Evolutionary conservation across 2,113 vertebrate genomes (phyloP).

Genomic region (Spea bombifrons): DNA sequence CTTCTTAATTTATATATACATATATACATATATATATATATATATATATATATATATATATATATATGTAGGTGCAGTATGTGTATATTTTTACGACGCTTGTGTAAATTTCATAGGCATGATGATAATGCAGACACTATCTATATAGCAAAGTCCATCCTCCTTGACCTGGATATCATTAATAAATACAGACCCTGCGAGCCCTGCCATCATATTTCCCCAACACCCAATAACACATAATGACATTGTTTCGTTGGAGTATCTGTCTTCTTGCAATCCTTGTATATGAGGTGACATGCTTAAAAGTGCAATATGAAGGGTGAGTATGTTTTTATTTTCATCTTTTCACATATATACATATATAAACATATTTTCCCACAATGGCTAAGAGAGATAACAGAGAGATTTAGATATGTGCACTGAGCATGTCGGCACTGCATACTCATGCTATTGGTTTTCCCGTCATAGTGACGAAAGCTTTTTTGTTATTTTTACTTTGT

Average conservation of each 20-base stretch:
- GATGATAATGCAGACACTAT: not conserved
- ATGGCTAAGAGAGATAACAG: too few species aligned
- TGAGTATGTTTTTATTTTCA: not conserved
- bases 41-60: too few species aligned
- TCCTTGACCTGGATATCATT: too few species aligned
- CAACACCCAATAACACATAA: not conserved
- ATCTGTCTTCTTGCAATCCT: slow-evolving; percentile 1
- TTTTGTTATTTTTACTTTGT: too few species aligned
- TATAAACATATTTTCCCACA: too few species aligned
- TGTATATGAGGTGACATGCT: not conserved
- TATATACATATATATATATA: too few species aligned
- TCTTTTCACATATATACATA: too few species aligned
- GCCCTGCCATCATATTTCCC: not conserved
- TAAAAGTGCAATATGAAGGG: slow-evolving; percentile 19
- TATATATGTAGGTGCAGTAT: not conserved
- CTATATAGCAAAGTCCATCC: not conserved
- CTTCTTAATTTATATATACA: too few species aligned
- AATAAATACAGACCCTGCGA: not conserved
- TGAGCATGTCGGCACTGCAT: too few species aligned
- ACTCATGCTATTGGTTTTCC: too few species aligned
- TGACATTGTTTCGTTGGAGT: not conserved
- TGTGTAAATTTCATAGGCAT: not conserved
- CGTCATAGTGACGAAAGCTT: too few species aligned
- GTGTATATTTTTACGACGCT: not conserved
- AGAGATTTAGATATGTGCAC: too few species aligned